Evolutionary conservation across 2,113 vertebrate genomes (phyloP).

Genomic region (Camelus bactrianus): DNA sequence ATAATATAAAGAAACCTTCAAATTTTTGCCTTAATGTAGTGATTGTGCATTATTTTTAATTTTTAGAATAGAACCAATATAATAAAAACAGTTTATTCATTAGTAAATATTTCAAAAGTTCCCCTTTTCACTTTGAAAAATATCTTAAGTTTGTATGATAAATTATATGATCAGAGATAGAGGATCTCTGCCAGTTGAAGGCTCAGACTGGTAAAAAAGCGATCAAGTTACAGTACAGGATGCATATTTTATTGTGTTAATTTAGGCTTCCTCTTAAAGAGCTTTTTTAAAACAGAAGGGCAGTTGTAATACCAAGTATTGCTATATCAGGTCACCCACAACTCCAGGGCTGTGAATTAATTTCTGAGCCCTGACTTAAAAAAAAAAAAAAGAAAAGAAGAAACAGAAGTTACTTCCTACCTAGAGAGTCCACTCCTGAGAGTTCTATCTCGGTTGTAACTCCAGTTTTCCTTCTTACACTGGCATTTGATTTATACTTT

Average conservation of each 20-base stretch:
- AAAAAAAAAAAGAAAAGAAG: not conserved
- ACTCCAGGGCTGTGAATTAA: not conserved
- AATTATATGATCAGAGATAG: not conserved
- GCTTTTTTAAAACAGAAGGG: constrained; percentile 46
- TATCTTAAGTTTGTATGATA: not conserved
- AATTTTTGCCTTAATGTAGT: not conserved
- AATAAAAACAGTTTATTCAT: not conserved
- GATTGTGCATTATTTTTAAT: not conserved
- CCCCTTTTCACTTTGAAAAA: not conserved
- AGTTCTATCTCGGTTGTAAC: not conserved
- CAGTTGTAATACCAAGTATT: not conserved
- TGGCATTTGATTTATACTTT: not conserved
- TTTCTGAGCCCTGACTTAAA: not conserved
- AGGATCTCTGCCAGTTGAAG: not conserved
- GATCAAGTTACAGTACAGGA: not conserved
- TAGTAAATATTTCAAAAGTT: not conserved
- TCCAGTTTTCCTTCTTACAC: not conserved
- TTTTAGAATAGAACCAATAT: constrained; percentile 9
- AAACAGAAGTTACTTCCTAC: not conserved
- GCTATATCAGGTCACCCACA: not conserved
- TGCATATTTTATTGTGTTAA: not conserved
- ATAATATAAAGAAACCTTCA: not conserved
- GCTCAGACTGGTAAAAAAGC: not conserved
- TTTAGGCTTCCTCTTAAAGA: constrained; percentile 1
- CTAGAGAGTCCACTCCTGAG: not conserved